Percentiles rank a stretch among this genome's conserved stretches.
phyloP scores from a whole-genome alignment of 2,888 invertebrate species.

The Oxytorus armatus region DNA sequence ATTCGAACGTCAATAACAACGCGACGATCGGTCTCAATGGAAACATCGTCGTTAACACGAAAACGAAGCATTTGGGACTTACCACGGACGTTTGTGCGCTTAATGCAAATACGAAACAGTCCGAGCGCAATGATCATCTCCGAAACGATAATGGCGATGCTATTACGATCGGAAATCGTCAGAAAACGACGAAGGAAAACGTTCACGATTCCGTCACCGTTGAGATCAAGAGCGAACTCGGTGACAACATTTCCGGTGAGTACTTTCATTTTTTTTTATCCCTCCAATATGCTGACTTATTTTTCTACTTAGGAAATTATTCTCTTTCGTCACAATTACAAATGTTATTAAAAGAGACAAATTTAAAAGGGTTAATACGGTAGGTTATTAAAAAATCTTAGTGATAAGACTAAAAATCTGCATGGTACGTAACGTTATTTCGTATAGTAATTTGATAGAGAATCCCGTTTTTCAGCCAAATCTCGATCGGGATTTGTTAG shows the following conservation, averaged over 20 bases:
- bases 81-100: slow-evolving; percentile 70
- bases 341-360: not conserved
- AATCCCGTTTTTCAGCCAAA: no score
- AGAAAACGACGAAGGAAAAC: slow-evolving; percentile 68
- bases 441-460: no score
- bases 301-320: not conserved
- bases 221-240: slow-evolving; percentile 77
- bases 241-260: slow-evolving; percentile 78
- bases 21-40: slow-evolving; percentile 75
- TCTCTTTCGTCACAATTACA: not conserved
- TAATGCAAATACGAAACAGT: slow-evolving; percentile 69
- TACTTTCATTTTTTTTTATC: slow-evolving; percentile 33
- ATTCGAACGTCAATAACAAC: slow-evolving; percentile 74
- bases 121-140: slow-evolving; percentile 70
- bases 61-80: slow-evolving; percentile 58
- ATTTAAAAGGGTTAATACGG: no score
- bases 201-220: slow-evolving; percentile 69
- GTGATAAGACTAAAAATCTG: no score
- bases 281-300: no score
- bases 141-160: slow-evolving; percentile 74
- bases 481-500: no score
- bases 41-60: slow-evolving; percentile 71
- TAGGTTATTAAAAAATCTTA: no score
- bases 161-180: slow-evolving; percentile 66
- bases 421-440: no score